Evolutionary conservation across 2,797 vertebrate species (phyloP).

Genomic region (Pipistrellus nathusii): DNA sequence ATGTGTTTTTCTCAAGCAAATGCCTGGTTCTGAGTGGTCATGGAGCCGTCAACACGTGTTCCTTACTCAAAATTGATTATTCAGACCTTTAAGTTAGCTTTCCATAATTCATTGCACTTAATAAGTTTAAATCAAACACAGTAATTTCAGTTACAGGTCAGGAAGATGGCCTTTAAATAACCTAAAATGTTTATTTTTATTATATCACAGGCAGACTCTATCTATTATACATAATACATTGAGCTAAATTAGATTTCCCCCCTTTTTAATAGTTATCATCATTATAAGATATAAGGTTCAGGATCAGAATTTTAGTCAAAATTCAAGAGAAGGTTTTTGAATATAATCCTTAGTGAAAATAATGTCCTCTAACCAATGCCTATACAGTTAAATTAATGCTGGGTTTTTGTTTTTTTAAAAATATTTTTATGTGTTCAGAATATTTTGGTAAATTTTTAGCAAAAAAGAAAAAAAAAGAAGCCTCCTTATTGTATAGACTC

Average conservation of each 20-base stretch:
- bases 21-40: slow-evolving; percentile 74
- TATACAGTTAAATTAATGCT: slow-evolving; percentile 92
- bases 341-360: slow-evolving; percentile 90
- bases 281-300: slow-evolving; percentile 74
- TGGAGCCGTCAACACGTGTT: slow-evolving; percentile 57
- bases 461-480: slow-evolving; percentile 83
- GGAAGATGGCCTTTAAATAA: slow-evolving; percentile 72
- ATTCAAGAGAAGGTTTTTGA: slow-evolving; percentile 85
- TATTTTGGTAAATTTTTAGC: slow-evolving; percentile 98
- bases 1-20: slow-evolving; percentile 62
- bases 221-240: slow-evolving; percentile 60
- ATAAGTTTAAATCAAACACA: slow-evolving; percentile 69
- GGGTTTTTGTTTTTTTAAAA: slow-evolving; percentile 89
- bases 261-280: slow-evolving; percentile 63
- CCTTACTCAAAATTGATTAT: slow-evolving; percentile 59
- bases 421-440: slow-evolving; percentile 96
- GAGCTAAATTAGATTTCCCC: slow-evolving; percentile 62
- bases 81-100: slow-evolving; percentile 72
- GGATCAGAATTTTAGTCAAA: slow-evolving; percentile 78
- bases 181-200: slow-evolving; percentile 80
- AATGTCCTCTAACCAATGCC: slow-evolving; percentile 88
- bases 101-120: slow-evolving; percentile 54
- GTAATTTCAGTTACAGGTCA: slow-evolving; percentile 74
- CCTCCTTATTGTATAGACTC: slow-evolving; percentile 91
- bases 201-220: slow-evolving; percentile 64